A percentile compares a stretch with the other conserved stretches of the same genome.
phyloP scores from a whole-genome alignment of 1,140 invertebrate species.

The Sinella curviseta region DNA sequence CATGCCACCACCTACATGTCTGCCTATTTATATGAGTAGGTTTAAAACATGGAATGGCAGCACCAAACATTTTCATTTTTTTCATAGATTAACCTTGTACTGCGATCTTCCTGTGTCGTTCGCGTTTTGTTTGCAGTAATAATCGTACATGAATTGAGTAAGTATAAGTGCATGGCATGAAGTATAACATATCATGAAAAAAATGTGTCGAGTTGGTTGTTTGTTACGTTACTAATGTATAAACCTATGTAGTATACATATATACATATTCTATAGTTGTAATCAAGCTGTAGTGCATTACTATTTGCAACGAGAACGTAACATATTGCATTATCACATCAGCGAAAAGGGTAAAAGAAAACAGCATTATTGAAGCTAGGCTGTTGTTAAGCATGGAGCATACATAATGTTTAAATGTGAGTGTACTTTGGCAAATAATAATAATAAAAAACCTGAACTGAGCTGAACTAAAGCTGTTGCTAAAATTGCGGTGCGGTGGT shows the following conservation, averaged over 20 bases:
- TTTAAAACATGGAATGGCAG: slow-evolving; percentile 22
- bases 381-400: neutral
- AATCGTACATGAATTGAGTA: neutral
- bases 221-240: too few species aligned
- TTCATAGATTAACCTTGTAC: slow-evolving; percentile 42
- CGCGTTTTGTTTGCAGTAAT: neutral
- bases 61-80: slow-evolving; percentile 28
- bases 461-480: neutral
- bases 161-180: neutral
- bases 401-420: neutral
- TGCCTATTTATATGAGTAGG: slow-evolving; percentile 1
- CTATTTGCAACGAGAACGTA: too few species aligned
- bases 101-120: slow-evolving; percentile 42
- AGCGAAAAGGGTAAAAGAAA: neutral
- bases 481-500: neutral
- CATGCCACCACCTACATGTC: neutral
- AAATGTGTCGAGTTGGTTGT: too few species aligned
- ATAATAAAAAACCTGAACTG: neutral
- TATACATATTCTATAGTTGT: too few species aligned
- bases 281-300: too few species aligned
- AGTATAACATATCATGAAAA: neutral
- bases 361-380: too few species aligned
- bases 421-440: neutral
- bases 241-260: too few species aligned
- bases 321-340: neutral